These are phyloP conservation scores for Nasonovia ribisnigri DNA, from an alignment of 2,888 invertebrate species.

Conservation along the genomic window DNA sequence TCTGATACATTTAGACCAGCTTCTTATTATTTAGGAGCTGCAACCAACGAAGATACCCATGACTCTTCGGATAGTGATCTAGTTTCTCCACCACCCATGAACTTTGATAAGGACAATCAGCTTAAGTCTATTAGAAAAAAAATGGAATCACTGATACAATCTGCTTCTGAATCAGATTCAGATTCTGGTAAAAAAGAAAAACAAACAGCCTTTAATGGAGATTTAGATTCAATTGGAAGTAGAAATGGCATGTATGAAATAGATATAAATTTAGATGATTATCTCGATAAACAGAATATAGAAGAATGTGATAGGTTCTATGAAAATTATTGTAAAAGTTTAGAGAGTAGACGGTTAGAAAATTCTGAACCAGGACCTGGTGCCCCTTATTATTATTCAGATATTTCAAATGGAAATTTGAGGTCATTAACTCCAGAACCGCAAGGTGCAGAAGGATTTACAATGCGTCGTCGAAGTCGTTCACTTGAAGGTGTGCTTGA, in stretches of 20 bases:
- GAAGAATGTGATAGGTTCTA: slow-evolving; percentile 62
- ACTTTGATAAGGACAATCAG: slow-evolving; percentile 65
- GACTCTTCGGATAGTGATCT: slow-evolving; percentile 87
- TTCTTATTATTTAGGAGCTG: slow-evolving; percentile 85
- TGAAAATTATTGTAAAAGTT: slow-evolving; percentile 62
- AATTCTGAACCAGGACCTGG: slow-evolving; percentile 67
- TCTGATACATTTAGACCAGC: slow-evolving; percentile 91
- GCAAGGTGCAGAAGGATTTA: slow-evolving; percentile 66
- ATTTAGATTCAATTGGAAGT: slow-evolving; percentile 68
- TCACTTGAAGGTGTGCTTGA: slow-evolving; percentile 76
- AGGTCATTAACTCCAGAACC: slow-evolving; percentile 70
- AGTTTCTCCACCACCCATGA: slow-evolving; percentile 82
- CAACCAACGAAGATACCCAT: slow-evolving; percentile 71
- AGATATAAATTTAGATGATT: slow-evolving; percentile 61
- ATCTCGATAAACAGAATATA: slow-evolving; percentile 54
- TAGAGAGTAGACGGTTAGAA: slow-evolving; percentile 53
- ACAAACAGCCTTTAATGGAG: slow-evolving; percentile 71
- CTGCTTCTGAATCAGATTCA: slow-evolving; percentile 68
- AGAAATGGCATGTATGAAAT: slow-evolving; percentile 66
- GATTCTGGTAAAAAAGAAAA: slow-evolving; percentile 70
- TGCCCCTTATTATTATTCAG: slow-evolving; percentile 90
- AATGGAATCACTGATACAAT: slow-evolving; percentile 66
- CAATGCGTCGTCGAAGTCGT: slow-evolving; percentile 71
- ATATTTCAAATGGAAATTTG: slow-evolving; percentile 73
- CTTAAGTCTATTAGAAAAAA: slow-evolving; percentile 66